Conservation (phyloP, 1,140 invertebrate genomes). For the Drosophila watanabei region DNA sequence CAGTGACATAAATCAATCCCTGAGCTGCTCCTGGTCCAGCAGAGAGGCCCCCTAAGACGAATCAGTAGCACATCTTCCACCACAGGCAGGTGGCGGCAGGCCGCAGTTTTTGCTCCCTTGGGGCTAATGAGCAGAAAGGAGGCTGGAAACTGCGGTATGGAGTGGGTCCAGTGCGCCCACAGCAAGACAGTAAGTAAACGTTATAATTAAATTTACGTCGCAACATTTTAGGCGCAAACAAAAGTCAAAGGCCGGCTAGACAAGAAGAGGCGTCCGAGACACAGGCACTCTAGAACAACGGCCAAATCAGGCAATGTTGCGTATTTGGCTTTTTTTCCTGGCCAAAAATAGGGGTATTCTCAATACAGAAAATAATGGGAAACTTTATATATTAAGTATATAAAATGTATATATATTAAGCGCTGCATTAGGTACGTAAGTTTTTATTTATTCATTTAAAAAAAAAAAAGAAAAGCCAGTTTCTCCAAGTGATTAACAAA, state of each 20-base stretch:
- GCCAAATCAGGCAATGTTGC: constrained; percentile 1
- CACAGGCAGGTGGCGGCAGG: constrained; percentile 14
- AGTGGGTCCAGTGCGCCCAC: constrained; percentile 1
- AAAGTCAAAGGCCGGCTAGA: constrained; percentile 50
- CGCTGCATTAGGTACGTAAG: too few relatives aligned
- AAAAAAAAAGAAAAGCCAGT: background rate
- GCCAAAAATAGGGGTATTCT: background rate
- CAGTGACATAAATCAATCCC: constrained; percentile 23
- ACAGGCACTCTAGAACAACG: constrained; percentile 16
- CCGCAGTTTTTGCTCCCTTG: constrained; percentile 5
- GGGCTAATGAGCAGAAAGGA: constrained; percentile 34
- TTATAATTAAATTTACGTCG: constrained; percentile 73
- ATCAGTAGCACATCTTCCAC: constrained; percentile 29
- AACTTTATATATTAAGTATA: background rate
- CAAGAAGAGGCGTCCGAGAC: constrained; percentile 14
- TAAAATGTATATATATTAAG: too few relatives aligned
- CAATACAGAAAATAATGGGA: background rate
- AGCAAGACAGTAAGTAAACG: constrained; percentile 61
- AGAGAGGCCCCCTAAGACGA: constrained; percentile 18
- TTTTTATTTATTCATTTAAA: too few relatives aligned
- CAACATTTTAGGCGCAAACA: constrained; percentile 62
- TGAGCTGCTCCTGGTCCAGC: background rate
- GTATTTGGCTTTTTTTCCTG: background rate
- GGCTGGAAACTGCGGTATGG: background rate
- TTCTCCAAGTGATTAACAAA: background rate